phyloP scores from a whole-genome alignment of 2,797 vertebrate genomes.

The Silurus lanzhouensis region DNA sequence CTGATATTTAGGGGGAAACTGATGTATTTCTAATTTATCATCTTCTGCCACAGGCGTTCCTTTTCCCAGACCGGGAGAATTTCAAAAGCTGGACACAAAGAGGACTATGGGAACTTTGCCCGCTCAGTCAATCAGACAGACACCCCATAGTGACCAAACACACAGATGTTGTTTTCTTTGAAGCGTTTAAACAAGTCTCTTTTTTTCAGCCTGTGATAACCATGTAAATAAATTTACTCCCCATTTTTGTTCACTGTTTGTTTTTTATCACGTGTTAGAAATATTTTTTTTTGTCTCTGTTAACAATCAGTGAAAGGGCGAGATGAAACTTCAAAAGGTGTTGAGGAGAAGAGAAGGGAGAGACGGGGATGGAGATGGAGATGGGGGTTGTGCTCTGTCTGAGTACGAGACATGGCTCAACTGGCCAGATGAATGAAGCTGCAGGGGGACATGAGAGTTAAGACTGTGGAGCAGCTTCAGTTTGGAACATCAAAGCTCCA shows the following conservation, averaged over 20 bases:
- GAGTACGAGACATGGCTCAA: conserved; percentile 78
- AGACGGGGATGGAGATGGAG: conserved; percentile 77
- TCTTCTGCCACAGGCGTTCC: conserved; percentile 78
- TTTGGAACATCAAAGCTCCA: conserved; percentile 85
- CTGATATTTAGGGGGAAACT: conserved; percentile 71
- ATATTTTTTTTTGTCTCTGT: conserved; percentile 55
- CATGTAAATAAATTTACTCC: conserved; percentile 71
- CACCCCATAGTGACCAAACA: conserved; percentile 77
- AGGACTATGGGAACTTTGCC: conserved; percentile 82
- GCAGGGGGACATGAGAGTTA: conserved; percentile 65
- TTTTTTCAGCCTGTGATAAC: conserved; percentile 68
- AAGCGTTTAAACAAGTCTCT: conserved; percentile 76
- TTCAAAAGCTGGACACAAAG: conserved; percentile 82
- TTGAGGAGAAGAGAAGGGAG: conserved; percentile 73
- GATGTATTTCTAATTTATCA: conserved; percentile 81
- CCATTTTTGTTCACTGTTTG: conserved; percentile 45
- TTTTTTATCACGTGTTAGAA: conserved; percentile 60
- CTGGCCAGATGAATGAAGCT: conserved; percentile 75
- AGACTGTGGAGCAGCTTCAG: conserved; percentile 61
- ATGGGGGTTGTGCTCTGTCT: conserved; percentile 46
- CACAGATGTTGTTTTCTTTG: conserved; percentile 76
- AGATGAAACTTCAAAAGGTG: conserved; percentile 56
- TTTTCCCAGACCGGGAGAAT: conserved; percentile 78
- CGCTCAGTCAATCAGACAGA: conserved; percentile 82
- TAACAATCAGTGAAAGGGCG: conserved; percentile 66